Evolutionary conservation across 2,888 invertebrate species (phyloP).

Genomic region (Chrysolina oricalcia): DNA sequence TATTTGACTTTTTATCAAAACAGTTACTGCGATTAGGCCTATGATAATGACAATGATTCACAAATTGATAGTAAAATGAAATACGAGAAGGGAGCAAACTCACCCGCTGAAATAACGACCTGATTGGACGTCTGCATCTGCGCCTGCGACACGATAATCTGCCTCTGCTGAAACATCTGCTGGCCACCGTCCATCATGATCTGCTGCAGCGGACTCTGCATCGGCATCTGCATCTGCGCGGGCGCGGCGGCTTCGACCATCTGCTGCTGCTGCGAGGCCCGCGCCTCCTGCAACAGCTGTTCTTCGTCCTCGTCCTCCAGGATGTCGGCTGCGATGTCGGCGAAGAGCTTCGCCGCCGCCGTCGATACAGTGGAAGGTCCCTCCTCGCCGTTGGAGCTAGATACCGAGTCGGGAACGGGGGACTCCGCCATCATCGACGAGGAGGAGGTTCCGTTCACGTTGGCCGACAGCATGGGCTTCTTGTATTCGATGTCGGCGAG

Average conservation of each 20-base stretch:
- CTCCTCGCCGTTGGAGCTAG: conserved; percentile 73
- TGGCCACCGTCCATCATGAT: conserved; percentile 69
- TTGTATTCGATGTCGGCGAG: conserved; percentile 70
- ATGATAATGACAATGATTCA: too few species aligned
- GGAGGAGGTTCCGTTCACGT: conserved; percentile 62
- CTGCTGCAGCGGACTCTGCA: conserved; percentile 60
- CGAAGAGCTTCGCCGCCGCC: conserved; percentile 89
- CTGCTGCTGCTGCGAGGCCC: conserved; percentile 48
- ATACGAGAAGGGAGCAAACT: conserved; percentile 25
- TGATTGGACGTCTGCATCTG: conserved; percentile 61
- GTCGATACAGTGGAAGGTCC: conserved; percentile 80
- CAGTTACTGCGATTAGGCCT: too few species aligned
- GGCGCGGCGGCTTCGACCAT: conserved; percentile 42
- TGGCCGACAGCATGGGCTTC: conserved; percentile 65
- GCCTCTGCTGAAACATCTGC: conserved; percentile 69
- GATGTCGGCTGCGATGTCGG: conserved; percentile 88
- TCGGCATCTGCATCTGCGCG: conserved; percentile 44
- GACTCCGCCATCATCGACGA: conserved; percentile 72
- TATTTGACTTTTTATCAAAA: too few species aligned
- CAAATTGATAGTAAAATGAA: too few species aligned
- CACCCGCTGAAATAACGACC: conserved; percentile 61
- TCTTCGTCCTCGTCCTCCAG: conserved; percentile 85
- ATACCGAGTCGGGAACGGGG: conserved; percentile 72
- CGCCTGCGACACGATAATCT: conserved; percentile 73
- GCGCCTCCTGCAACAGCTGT: conserved; percentile 68